Base-by-base conservation (phyloP, 2,888 invertebrate genomes). In the Andrena trimmerana region DNA sequence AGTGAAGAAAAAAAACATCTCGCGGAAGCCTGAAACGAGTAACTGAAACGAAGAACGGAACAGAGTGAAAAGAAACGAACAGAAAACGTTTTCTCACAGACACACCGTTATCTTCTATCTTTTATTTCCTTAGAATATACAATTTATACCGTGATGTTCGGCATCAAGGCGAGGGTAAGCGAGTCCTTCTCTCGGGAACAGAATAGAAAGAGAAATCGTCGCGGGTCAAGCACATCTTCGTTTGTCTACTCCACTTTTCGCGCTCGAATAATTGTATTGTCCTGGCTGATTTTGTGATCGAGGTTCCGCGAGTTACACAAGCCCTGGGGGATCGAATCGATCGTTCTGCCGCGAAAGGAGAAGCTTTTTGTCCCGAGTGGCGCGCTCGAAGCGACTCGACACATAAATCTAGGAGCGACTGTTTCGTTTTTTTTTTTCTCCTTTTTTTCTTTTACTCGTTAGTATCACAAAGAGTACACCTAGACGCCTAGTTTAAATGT, bases 381-480 rank as follows among this genome's bases (percentile, higher is more conserved):
- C 70, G 62, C 31, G 57, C 42, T 79, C 76, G 79, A 89, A 88
- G 88, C 89, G 81, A 84, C 80, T 86, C 87, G 83, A 81, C 78
- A 84, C 85, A 84, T 81, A 68, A 42, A 86, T 88, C 87, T 85
- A 90, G 90, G 88, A 91, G 90, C 89, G 75, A 57, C 57, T 57
- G 57, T 86, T 81, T 4, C 20, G 29, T 52, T 4, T 62, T 10
- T 27, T 10, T 27, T 50, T 74, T 24, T 33, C 50, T 33, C 50
- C 31, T 29, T 50, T 36, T 62, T 63, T 31, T 57, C 42, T 2
- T 59, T 87, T 85, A 90, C 84, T 52, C 67, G 20, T 90, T 91
- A 90, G 87, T 93, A 93, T 93, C 93, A 93, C 93, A 92, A 92
- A 88, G 89, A 91, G 89, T 90, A 91, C 86, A 73, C 89, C 90